Evolutionary conservation across 2,797 vertebrate genomes (phyloP).

Genomic region (Platyrinchus mystaceus): DNA sequence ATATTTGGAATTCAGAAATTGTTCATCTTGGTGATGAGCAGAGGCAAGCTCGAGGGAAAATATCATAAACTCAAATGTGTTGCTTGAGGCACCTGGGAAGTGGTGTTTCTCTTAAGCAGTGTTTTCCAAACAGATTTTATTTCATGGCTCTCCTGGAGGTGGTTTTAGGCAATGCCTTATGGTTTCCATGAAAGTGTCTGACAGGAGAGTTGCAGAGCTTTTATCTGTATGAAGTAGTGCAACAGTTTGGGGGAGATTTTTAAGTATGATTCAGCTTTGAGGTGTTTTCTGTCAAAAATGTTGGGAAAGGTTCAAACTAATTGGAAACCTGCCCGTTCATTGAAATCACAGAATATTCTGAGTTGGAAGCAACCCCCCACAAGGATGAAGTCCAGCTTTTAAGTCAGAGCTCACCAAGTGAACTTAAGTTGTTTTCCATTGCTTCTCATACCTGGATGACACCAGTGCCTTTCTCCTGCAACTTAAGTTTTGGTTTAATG

Average conservation of each 20-base stretch:
- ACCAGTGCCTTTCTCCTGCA: background rate
- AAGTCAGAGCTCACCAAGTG: background rate
- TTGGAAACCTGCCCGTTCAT: background rate
- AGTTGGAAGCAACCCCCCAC: background rate
- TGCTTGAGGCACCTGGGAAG: background rate
- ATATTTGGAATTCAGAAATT: conserved; percentile 35
- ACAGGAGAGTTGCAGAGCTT: background rate
- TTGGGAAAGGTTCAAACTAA: background rate
- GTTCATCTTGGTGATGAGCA: background rate
- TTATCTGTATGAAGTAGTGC: background rate
- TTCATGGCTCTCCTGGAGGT: conserved; percentile 3
- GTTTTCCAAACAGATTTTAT: conserved; percentile 22
- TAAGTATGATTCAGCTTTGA: background rate
- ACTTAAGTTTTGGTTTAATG: background rate
- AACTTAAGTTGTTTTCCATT: background rate
- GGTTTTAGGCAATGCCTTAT: conserved; percentile 9
- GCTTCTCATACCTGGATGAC: background rate
- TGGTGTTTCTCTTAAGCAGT: background rate
- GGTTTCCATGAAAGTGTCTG: background rate
- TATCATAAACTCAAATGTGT: background rate
- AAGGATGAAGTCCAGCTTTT: background rate
- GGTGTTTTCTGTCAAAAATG: background rate
- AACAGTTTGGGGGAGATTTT: background rate
- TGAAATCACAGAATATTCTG: background rate
- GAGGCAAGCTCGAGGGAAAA: background rate